A percentile compares a stretch with the other conserved stretches of the same genome.
Conservation (phyloP, 2,113 vertebrate species). For the Cathartes aura region DNA sequence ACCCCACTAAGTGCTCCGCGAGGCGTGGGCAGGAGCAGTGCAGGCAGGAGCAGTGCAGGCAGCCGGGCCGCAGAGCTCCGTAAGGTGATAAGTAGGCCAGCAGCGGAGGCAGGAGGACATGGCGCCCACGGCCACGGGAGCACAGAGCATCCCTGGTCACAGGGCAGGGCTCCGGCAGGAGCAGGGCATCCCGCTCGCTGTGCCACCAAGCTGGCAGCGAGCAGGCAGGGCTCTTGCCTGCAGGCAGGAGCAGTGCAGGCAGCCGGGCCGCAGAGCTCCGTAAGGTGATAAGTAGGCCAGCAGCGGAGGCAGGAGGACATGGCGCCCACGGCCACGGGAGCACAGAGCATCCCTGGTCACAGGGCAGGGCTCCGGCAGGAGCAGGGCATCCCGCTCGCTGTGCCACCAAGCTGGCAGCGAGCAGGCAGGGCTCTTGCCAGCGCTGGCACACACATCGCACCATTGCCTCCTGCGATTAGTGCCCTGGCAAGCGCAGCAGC, state of each 20-base stretch:
- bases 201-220: neutral
- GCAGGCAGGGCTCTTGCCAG: neutral
- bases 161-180: neutral
- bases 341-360: neutral
- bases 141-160: neutral
- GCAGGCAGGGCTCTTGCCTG: neutral
- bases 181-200: neutral
- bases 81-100: neutral
- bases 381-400: neutral
- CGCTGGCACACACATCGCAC: neutral
- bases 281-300: neutral
- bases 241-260: neutral
- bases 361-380: neutral
- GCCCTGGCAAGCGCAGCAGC: neutral
- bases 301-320: neutral
- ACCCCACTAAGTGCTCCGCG: rapidly evolving
- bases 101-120: neutral
- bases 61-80: neutral
- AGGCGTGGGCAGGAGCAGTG: neutral
- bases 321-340: rapidly evolving
- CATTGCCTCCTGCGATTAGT: neutral
- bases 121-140: rapidly evolving
- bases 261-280: neutral
- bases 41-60: neutral
- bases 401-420: neutral